phyloP scores from a whole-genome alignment of 1,140 invertebrate species.

The Drosophila subpulchrella region DNA sequence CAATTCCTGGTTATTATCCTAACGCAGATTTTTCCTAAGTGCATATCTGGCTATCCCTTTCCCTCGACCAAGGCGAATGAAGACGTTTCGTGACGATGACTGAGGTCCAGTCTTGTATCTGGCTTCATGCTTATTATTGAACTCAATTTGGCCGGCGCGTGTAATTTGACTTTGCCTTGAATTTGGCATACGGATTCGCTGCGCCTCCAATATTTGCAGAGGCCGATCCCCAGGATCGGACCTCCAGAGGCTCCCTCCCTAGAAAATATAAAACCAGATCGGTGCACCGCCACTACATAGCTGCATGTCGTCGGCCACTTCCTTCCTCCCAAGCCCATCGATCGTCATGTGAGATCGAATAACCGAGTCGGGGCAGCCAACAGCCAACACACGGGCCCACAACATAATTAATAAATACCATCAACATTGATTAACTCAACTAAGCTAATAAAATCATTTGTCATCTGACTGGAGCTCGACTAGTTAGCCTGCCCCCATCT shows the following conservation, averaged over 20 bases:
- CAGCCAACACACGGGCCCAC: constrained; percentile 53
- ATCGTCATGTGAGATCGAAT: constrained; percentile 70
- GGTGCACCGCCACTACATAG: constrained; percentile 30
- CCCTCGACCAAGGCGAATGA: constrained; percentile 63
- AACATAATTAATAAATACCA: constrained; percentile 84
- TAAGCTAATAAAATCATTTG: constrained; percentile 84
- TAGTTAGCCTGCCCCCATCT: constrained; percentile 54
- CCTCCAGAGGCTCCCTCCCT: constrained; percentile 19
- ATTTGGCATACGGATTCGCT: constrained; percentile 77
- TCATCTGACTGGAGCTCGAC: constrained; percentile 78
- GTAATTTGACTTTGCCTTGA: constrained; percentile 80
- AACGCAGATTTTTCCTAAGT: constrained; percentile 1
- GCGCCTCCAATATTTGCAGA: constrained; percentile 73
- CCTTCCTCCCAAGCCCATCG: constrained; percentile 42
- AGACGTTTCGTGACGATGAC: constrained; percentile 82
- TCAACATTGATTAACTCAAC: constrained; percentile 83
- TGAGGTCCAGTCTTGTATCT: constrained; percentile 57
- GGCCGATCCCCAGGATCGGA: constrained; percentile 13
- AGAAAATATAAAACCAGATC: constrained; percentile 40
- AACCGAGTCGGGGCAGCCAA: constrained; percentile 45
- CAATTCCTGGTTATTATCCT: not conserved
- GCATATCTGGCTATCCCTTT: constrained; percentile 13
- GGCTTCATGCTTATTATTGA: constrained; percentile 78
- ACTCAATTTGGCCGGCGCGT: constrained; percentile 80
- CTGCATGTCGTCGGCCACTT: constrained; percentile 57